These are phyloP conservation scores for Eumacrocentrus americanus DNA, from an alignment of 2,888 invertebrate species.

Conservation along the genomic window DNA sequence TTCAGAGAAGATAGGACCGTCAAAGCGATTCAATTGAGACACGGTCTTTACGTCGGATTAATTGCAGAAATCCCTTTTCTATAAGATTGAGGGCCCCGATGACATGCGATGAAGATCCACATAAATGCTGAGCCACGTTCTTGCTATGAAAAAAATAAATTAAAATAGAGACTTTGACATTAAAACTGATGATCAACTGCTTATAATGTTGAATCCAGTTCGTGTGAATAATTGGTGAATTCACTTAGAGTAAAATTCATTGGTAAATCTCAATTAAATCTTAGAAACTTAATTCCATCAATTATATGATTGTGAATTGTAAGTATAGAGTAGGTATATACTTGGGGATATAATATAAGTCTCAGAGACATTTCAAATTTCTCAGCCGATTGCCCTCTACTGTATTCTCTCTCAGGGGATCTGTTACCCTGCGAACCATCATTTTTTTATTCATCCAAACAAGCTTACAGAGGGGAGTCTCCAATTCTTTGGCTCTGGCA, in stretches of 20 bases:
- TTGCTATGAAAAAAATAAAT: not conserved
- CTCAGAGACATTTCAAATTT: constrained; percentile 17
- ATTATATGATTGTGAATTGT: constrained; percentile 20
- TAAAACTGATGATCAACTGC: not conserved
- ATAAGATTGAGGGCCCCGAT: too few relatives aligned
- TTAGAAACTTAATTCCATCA: constrained; percentile 18
- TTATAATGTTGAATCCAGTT: too few relatives aligned
- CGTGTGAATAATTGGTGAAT: not conserved
- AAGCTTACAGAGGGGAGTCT: constrained; percentile 32
- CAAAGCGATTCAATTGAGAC: not conserved
- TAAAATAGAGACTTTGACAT: not conserved
- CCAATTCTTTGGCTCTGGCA: constrained; percentile 41
- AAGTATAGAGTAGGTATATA: constrained; percentile 10
- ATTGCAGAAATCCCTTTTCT: not conserved
- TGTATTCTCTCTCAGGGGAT: constrained; percentile 19
- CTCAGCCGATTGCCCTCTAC: constrained; percentile 8
- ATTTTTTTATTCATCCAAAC: constrained; percentile 25
- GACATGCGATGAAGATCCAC: not conserved
- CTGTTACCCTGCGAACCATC: constrained; percentile 31
- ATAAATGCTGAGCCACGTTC: constrained; percentile 23
- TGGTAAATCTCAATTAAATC: not conserved
- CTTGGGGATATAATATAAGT: not conserved
- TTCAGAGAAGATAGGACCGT: not conserved
- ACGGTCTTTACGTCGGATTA: not conserved
- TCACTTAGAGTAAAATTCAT: not conserved